These are phyloP conservation scores for Sternarchorhynchus goeldii DNA, from an alignment of 2,797 vertebrate genomes.

Conservation along the genomic window DNA sequence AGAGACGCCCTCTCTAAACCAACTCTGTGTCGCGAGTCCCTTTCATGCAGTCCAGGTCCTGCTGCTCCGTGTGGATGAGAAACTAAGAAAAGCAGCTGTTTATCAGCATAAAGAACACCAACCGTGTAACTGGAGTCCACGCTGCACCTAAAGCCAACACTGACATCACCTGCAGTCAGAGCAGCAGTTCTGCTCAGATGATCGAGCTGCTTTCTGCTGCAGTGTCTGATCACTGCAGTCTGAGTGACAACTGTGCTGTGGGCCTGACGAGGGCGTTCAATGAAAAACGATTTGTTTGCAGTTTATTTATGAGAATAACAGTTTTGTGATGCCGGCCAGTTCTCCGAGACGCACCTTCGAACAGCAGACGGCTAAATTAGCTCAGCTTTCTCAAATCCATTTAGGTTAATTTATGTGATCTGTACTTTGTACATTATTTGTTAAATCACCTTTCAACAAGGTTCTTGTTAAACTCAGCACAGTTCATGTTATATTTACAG, in stretches of 20 bases:
- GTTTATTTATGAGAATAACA: no score
- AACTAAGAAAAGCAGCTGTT: not conserved
- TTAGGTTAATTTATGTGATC: no score
- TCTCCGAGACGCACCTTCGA: no score
- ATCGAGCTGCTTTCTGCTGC: not conserved
- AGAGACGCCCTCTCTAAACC: constrained; percentile 6
- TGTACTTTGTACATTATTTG: no score
- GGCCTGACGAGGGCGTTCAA: no score
- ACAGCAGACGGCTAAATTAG: no score
- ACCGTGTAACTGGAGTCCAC: not conserved
- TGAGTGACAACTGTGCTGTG: not conserved
- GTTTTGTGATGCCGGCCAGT: no score
- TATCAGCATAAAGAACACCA: constrained; percentile 6
- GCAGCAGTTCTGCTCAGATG: not conserved
- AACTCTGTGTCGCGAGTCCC: not conserved
- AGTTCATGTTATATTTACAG: not conserved
- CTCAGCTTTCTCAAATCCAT: no score
- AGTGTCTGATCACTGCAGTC: not conserved
- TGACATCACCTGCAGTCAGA: not conserved
- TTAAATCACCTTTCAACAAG: no score
- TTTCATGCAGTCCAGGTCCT: not conserved
- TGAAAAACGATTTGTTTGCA: not conserved
- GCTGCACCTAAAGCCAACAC: constrained; percentile 6
- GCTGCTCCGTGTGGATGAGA: not conserved
- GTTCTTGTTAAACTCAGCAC: no score